Percentiles rank a stretch among this genome's conserved stretches.
Conservation (phyloP, 2,888 invertebrate genomes). For the Macaria liturata region DNA sequence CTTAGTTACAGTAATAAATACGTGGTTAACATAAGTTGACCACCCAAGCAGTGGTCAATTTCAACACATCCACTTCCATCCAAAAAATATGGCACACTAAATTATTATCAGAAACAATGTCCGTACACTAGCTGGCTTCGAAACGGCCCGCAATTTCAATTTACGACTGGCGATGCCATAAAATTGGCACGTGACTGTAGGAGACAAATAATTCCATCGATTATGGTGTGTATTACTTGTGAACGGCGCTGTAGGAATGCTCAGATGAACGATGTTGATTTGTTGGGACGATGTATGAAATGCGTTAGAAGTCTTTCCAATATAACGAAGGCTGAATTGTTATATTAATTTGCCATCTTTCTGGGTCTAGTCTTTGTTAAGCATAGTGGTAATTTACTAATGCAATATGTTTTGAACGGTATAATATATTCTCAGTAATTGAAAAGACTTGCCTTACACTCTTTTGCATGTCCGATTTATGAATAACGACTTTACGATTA, state of each 20-base stretch:
- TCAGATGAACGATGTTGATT: conserved; percentile 18
- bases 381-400: too few relatives aligned
- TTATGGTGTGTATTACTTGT: conserved; percentile 59
- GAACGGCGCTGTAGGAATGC: conserved; percentile 37
- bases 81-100: conserved; percentile 44
- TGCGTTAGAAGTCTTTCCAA: too few relatives aligned
- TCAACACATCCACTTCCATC: conserved; percentile 32
- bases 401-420: too few relatives aligned
- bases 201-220: conserved; percentile 72
- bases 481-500: too few relatives aligned
- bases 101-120: conserved; percentile 59
- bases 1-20: too few relatives aligned
- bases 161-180: conserved; percentile 75
- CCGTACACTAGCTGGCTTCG: conserved; percentile 45
- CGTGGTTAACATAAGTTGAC: too few relatives aligned
- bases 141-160: conserved; percentile 72
- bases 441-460: too few relatives aligned
- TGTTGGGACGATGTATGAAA: not conserved
- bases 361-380: too few relatives aligned
- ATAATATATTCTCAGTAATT: too few relatives aligned
- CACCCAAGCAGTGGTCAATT: conserved; percentile 21
- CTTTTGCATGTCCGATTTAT: too few relatives aligned
- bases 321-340: too few relatives aligned
- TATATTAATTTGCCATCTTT: too few relatives aligned
- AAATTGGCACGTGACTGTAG: conserved; percentile 77